Conservation (phyloP, 2,113 vertebrate species). For the Sinocyclocheilus anshuiensis region DNA sequence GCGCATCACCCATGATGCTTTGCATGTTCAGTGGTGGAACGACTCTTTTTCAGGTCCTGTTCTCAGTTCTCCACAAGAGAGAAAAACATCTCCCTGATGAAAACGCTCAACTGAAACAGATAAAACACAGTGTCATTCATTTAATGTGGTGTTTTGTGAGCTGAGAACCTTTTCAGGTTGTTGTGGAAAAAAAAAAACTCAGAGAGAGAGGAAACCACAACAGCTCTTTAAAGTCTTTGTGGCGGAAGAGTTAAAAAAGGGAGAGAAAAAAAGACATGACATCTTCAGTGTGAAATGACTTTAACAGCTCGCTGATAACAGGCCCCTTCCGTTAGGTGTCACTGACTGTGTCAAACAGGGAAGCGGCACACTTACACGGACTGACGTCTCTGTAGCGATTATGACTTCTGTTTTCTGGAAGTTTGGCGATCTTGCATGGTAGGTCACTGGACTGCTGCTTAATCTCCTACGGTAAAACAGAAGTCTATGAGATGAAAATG, state of each 20-base stretch:
- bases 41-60: slow-evolving; percentile 54
- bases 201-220: slow-evolving; percentile 65
- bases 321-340: slow-evolving; percentile 37
- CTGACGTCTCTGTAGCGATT: slow-evolving; percentile 99
- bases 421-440: slow-evolving; percentile 92
- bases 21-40: slow-evolving; percentile 42
- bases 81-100: slow-evolving; percentile 22
- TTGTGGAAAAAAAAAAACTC: slow-evolving; percentile 15
- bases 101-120: not conserved
- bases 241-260: slow-evolving; percentile 20
- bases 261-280: slow-evolving; percentile 38
- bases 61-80: slow-evolving; percentile 54
- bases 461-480: slow-evolving; percentile 81
- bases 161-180: slow-evolving; percentile 13
- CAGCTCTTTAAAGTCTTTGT: slow-evolving; percentile 49
- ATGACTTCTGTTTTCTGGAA: slow-evolving; percentile 92
- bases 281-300: slow-evolving; percentile 32
- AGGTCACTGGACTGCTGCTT: slow-evolving; percentile 94
- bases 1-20: slow-evolving; percentile 35
- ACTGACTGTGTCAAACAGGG: slow-evolving; percentile 15
- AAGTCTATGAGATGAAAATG: slow-evolving; percentile 21
- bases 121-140: not conserved
- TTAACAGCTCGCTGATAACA: slow-evolving; percentile 25
- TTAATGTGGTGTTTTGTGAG: not conserved
- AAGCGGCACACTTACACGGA: slow-evolving; percentile 86